These are phyloP conservation scores for Periophthalmodon schlosseri DNA, from an alignment of 2,113 vertebrate genomes.

Conservation along the genomic window DNA sequence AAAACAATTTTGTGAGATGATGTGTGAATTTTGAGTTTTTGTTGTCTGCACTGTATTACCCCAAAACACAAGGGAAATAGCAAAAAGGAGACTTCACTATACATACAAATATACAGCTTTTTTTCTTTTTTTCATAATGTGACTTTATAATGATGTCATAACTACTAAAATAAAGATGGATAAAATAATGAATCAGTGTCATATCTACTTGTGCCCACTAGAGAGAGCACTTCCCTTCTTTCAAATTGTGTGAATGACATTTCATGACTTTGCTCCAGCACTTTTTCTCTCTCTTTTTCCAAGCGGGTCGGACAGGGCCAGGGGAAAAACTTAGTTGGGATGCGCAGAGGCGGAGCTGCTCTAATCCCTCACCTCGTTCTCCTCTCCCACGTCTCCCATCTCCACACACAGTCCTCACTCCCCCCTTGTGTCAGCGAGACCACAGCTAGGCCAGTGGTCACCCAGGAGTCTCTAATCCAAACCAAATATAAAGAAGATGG, in stretches of 20 bases:
- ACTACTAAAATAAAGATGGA: background rate
- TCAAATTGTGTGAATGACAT: constrained; percentile 10
- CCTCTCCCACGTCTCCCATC: constrained; percentile 15
- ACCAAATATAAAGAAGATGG: constrained; percentile 40
- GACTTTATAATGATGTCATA: background rate
- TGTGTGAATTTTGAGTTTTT: too few species aligned
- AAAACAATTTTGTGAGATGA: too few species aligned
- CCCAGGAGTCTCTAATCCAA: constrained; percentile 46
- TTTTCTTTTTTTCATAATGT: too few species aligned
- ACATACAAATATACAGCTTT: too few species aligned
- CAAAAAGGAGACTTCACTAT: too few species aligned
- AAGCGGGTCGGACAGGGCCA: constrained; percentile 16
- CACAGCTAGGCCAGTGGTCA: constrained; percentile 18
- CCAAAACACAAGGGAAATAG: too few species aligned
- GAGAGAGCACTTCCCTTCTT: constrained; percentile 27
- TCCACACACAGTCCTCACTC: background rate
- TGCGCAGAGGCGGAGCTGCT: constrained; percentile 17
- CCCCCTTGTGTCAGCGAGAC: constrained; percentile 21
- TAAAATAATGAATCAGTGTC: background rate
- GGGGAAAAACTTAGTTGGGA: constrained; percentile 29
- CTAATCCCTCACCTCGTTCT: constrained; percentile 34
- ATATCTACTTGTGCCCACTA: constrained; percentile 16
- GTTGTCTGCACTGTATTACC: too few species aligned
- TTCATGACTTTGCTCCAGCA: constrained; percentile 17
- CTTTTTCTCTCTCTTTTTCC: background rate